Evolutionary conservation across 2,113 vertebrate species (phyloP), one percentile per base, ranked within the genome.

Genomic region (Oreocharis arfaki): DNA sequence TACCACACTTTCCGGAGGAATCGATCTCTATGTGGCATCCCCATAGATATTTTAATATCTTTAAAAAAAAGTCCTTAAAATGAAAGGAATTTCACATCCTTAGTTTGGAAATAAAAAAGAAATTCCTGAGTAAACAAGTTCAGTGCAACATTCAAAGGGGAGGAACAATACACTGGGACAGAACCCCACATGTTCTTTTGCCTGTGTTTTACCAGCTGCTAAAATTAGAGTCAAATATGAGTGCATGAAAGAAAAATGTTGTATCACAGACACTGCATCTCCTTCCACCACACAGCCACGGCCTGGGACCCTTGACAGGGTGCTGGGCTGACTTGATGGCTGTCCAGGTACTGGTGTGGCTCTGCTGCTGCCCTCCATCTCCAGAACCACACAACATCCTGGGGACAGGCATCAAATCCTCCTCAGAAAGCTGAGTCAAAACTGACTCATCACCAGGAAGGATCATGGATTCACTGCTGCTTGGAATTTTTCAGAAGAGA

Each of bases 301-400:
- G 24, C 19, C 33, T 0, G 0, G 8, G 60, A 53, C 26, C 30
- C 52, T 46, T 0, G 1, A 42, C 0, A 1, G n/a, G 8, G 22
- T 57, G 32, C 46, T 68, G 57, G 32, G 26, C 37, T 0, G 1
- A 42, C 18, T 8, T 0, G 0, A 5, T 5, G 68, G 42, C 52
- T 84, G 33, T 18, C 16, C 35, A 69, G 30, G 53, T 1, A 2
- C 44, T 68, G 41, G 15, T 4, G 3, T 1, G 2, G 30, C 53
- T 64, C 71, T 64, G 73, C 47, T 49, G 17, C 37, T 84, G 60
- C 69, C 30, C 63, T 85, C 57, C 68, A 33, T 27, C 37, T 52
- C 35, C 3, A 4, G 55, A 75, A 63, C 42, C 27, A 42, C 46
- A 13, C 0, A 1, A 21, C 1, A 3, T 0, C 1, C 18, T 37